Evolutionary conservation across 2,113 vertebrate species (phyloP), one percentile per base, ranked within the genome.

Genomic region (Poeciliopsis retropinna): DNA sequence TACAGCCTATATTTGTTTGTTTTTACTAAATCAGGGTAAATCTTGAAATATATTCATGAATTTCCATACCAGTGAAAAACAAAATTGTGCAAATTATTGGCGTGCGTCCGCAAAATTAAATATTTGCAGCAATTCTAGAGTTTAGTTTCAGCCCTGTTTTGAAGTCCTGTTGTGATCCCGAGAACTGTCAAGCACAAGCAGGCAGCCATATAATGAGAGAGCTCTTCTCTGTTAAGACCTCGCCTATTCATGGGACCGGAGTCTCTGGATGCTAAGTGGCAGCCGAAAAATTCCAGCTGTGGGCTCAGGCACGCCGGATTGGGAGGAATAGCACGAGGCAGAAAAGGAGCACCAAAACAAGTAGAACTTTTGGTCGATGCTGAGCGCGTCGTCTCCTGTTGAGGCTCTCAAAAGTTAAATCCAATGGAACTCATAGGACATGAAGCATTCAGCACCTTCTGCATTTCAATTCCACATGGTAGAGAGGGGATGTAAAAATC

Each of bases 211-310:
- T 82, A 83, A 85, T 67, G 70, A 83, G 82, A 84, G 74, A 80
- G 88, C 79, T 82, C 79, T 66, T 83, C 78, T 88, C 85, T 83
- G 82, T 86, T 81, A 70, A 90, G 90, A 92, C 91, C 91, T 92
- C 92, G 89, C 91, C 86, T 86, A 86, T 92, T 93, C 88, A 91
- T 73, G 72, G 74, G 78, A n/a, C 65, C 9, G 47, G 77, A 83
- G 83, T 72, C 75, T 73, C 66, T 83, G 87, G 82, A 81, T 81
- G 83, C 75, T 91, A 93, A 93, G 88, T 92, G 92, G 91, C 92
- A 94, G 91, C 89, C 87, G 87, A 88, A 93, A 93, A 94, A 92
- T 94, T 87, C 85, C 86, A 91, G 82, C 88, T 91, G 89, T 76
- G 87, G 83, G 88, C 90, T 89, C 84, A 89, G 88, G 87, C 88